Conservation (phyloP, 2,113 vertebrate genomes). For the Phrynocephalus versicolor region DNA sequence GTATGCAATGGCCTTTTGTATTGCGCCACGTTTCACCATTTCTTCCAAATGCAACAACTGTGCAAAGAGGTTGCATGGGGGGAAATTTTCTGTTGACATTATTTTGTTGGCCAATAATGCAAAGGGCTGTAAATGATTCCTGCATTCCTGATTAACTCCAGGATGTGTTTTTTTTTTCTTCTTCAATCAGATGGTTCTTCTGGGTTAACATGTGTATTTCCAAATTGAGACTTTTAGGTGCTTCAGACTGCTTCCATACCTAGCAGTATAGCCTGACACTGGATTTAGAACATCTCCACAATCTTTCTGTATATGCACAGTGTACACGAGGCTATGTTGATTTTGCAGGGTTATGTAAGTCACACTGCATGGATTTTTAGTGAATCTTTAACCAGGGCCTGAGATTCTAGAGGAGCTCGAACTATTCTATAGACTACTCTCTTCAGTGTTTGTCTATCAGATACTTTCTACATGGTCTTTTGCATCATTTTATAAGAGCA, state of each 20-base stretch:
- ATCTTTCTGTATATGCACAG: neutral
- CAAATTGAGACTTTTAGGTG: too few species aligned
- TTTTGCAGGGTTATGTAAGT: neutral
- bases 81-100: neutral
- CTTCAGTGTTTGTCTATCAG: too few species aligned
- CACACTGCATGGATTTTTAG: neutral
- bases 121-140: neutral
- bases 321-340: neutral
- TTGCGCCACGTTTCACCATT: too few species aligned
- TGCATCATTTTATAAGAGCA: neutral
- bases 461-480: neutral
- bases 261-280: too few species aligned
- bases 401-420: neutral
- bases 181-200: too few species aligned
- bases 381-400: neutral
- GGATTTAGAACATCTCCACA: too few species aligned
- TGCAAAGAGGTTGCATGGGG: neutral
- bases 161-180: neutral
- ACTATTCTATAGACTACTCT: neutral
- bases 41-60: too few species aligned
- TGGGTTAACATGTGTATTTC: too few species aligned
- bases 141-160: neutral
- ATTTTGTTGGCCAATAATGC: neutral
- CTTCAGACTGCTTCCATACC: too few species aligned
- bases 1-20: too few species aligned